A percentile compares a stretch with the other conserved stretches of the same genome.
phyloP scores from a whole-genome alignment of 53 echinoderm and acorn worm species.

The Paracentrotus lividus region DNA sequence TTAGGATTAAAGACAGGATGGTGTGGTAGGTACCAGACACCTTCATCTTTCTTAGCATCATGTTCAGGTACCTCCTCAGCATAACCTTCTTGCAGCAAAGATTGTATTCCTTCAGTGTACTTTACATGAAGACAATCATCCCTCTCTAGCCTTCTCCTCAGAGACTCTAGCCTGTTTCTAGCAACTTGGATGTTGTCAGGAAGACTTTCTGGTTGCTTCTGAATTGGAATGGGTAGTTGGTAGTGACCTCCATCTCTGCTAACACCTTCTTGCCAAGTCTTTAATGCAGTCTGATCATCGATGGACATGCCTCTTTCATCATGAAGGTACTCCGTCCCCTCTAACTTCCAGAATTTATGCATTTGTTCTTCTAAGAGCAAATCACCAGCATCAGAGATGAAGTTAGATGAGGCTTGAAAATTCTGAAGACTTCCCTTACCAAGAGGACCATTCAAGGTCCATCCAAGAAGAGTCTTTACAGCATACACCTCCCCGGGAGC shows the following conservation, averaged over 20 bases:
- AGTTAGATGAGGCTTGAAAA: conserved; percentile 32
- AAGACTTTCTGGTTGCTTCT: no score
- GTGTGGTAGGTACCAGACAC: background rate
- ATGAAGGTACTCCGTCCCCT: conserved; percentile 65
- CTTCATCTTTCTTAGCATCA: background rate
- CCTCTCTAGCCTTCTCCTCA: no score
- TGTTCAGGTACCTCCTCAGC: conserved; percentile 20
- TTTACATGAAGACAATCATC: conserved; percentile 19
- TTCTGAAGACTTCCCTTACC: background rate
- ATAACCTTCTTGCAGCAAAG: conserved; percentile 59
- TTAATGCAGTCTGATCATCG: conserved; percentile 72
- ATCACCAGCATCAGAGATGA: conserved; percentile 35
- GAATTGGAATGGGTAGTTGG: conserved; percentile 69
- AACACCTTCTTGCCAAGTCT: conserved; percentile 71
- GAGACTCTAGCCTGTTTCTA: conserved; percentile 26
- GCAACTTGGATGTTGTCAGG: conserved; percentile 64
- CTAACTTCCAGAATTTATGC: conserved; percentile 76
- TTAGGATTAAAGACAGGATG: background rate
- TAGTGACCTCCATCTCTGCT: conserved; percentile 70
- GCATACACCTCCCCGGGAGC: conserved; percentile 71
- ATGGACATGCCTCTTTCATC: conserved; percentile 69
- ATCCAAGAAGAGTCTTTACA: conserved; percentile 69
- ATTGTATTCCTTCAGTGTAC: conserved; percentile 30
- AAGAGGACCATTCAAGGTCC: conserved; percentile 82
- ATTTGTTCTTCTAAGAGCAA: conserved; percentile 60